Evolutionary conservation across 2,113 vertebrate genomes (phyloP), one percentile per base, ranked within the genome.

Genomic region (Podarcis cretensis): DNA sequence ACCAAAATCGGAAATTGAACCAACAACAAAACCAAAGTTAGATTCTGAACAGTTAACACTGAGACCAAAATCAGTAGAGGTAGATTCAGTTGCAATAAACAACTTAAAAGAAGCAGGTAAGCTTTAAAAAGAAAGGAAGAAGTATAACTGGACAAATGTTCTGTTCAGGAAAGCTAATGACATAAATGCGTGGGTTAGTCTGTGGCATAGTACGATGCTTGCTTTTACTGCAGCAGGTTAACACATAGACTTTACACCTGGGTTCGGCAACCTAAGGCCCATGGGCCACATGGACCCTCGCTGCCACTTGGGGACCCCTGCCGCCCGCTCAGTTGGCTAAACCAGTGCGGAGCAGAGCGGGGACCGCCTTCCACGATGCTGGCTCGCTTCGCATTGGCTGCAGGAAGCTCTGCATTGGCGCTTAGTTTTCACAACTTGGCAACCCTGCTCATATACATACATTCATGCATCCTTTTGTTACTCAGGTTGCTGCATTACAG

Each of bases 1-100:
- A 94, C 97, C 98, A 0, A 99, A 98, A 96, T 97, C 97, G 71
- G 98, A 99, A 88, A 83, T 94, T 85, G 98, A 99, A 92, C 97
- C 97, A 71, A 37, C 95, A 86, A 87, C 93, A 92, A 97, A 97
- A 97, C 96, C 96, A 96, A 98, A 98, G 95, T 93, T 96, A 90
- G 97, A 98, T 71, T 95, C 96, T 91, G 97, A 97, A 68, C 93
- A 90, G 0, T 92, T 96, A 65, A 90, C 97, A 86, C 93, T 94
- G 91, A 98, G 98, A 97, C 98, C 98, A 93, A 99, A 98, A 97
- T 97, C 98, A 3, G 92, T 97, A 90, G 97, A 97, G 87, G 89
- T 97, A 94, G 97, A 97, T 92, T 96, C 96, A 82, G 59, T 95
- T 91, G 89, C 94, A 93, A 10, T 94, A 92, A 97, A 95, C 89